phyloP scores from a whole-genome alignment of 1,140 invertebrate genomes.

The Bemisia tabaci region DNA sequence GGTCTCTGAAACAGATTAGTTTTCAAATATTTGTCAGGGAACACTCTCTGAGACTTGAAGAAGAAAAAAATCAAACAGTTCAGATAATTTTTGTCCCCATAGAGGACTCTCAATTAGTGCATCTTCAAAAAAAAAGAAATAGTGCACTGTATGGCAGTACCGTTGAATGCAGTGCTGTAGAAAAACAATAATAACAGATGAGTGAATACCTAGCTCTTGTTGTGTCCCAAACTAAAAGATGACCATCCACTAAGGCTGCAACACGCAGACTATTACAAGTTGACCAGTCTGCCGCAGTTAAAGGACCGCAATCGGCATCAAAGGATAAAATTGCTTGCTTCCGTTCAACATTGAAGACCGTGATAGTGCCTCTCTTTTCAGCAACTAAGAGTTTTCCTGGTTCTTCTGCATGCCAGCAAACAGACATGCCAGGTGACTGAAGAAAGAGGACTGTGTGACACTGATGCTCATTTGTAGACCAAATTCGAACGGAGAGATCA shows the following conservation, averaged over 20 bases:
- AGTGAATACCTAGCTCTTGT: constrained; percentile 43
- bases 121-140: too few relatives aligned
- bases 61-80: too few relatives aligned
- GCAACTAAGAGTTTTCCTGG: constrained; percentile 57
- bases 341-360: constrained; percentile 52
- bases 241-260: constrained; percentile 43
- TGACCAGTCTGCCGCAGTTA: constrained; percentile 56
- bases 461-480: constrained; percentile 40
- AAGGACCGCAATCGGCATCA: constrained; percentile 43
- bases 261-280: constrained; percentile 42
- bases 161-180: too few relatives aligned
- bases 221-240: constrained; percentile 46
- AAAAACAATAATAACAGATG: too few relatives aligned
- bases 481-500: constrained; percentile 57
- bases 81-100: too few relatives aligned
- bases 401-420: constrained; percentile 54
- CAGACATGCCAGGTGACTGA: constrained; percentile 46
- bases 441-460: constrained; percentile 43
- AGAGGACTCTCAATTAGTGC: too few relatives aligned
- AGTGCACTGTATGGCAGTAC: too few relatives aligned
- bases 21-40: too few relatives aligned
- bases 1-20: too few relatives aligned
- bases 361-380: constrained; percentile 56
- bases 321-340: constrained; percentile 55
- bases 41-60: too few relatives aligned